Conservation (phyloP, 2,113 vertebrate species). For the Barbus barbus region DNA sequence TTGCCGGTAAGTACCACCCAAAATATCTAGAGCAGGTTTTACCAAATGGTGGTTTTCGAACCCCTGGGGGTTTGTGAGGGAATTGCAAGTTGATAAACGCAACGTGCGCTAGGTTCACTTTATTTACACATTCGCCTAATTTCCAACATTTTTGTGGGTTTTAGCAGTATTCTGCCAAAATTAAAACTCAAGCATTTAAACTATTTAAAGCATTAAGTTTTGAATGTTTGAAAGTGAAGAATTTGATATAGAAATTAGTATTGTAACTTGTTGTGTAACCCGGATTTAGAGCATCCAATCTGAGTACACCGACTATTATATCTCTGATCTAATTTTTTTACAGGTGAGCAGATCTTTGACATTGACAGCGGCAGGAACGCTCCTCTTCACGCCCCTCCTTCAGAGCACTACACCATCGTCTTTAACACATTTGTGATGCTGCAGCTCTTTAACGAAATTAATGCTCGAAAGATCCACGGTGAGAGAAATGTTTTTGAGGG, state of each 20-base stretch:
- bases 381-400: constrained; percentile 92
- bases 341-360: constrained; percentile 93
- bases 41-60: too few relatives aligned
- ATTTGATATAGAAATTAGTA: too few relatives aligned
- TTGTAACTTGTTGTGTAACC: too few relatives aligned
- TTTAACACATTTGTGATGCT: constrained; percentile 99
- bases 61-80: too few relatives aligned
- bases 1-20: constrained; percentile 82
- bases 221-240: too few relatives aligned
- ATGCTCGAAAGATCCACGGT: constrained; percentile 97
- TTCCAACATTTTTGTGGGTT: too few relatives aligned
- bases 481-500: constrained; percentile 97
- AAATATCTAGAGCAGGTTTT: background rate
- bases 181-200: too few relatives aligned
- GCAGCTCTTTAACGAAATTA: constrained; percentile 99
- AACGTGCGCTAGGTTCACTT: too few relatives aligned
- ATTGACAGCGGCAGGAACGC: constrained; percentile 92
- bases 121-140: too few relatives aligned
- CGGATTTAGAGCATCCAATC: background rate
- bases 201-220: too few relatives aligned
- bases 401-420: constrained; percentile 96
- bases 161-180: too few relatives aligned
- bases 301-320: background rate
- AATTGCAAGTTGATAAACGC: too few relatives aligned
- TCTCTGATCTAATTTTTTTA: background rate